Base-by-base conservation (phyloP, 2,113 vertebrate species). In the Promerops cafer region DNA sequence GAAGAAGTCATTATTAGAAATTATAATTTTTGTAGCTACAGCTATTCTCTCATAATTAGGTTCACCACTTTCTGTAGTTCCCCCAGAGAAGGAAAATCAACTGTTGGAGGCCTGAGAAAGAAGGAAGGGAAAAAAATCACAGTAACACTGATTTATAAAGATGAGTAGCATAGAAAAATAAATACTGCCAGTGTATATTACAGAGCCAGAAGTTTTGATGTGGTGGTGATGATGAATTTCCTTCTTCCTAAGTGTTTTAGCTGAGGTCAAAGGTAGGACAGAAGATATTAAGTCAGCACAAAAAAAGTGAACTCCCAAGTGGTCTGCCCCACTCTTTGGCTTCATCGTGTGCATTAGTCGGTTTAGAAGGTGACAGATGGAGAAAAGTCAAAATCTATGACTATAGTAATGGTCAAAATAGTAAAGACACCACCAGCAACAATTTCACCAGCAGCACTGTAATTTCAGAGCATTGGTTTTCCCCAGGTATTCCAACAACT, bases 291-390 rank as follows among this genome's bases (percentile, higher is more conserved):
- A 69, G n/a, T 65, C 47, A 94, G 68, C 39, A 50, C 9, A 83
- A 47, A 88, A 88, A 70, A 65, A 18, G 21, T 39, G 20, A 87
- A 19, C 22, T 89, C 31, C 28, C 30, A 56, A 37, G 57, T 37
- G 60, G 6, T 50, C 40, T 71, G 3, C 23, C 33, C 33, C 22
- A 45, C 13, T 19, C 45, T 75, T 54, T 33, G 42, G 33, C 44
- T 75, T 56, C 0, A 2, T 19, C 1, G 0, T 9, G 12, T 42
- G 23, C 19, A 11, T 47, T 49, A 23, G 10, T 2, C 10, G 2
- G n/a, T 76, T 88, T 30, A 47, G 66, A 49, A 65, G 21, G 50
- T 20, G 45, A 60, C 53, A 72, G 64, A 28, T 49, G 17, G 10
- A 35, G 20, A 71, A 8, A 63, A 82, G 20, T 79, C 66, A 84